These are phyloP conservation scores for Drosophila virilis DNA, from an alignment of 1,140 invertebrate genomes.

Conservation along the genomic window DNA sequence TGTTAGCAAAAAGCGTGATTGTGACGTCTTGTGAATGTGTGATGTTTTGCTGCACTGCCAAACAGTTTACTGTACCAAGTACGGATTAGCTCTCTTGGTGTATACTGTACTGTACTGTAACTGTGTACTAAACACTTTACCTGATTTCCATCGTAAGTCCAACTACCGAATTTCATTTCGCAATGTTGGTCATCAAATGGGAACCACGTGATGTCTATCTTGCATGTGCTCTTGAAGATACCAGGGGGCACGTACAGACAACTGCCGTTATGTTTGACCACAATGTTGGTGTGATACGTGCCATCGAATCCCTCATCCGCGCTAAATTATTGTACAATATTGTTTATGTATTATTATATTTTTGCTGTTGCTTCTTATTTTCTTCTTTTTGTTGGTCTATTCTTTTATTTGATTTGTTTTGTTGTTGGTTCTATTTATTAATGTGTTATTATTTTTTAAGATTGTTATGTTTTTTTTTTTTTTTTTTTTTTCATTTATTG, in stretches of 20 bases:
- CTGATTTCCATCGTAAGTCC: slow-evolving; percentile 97
- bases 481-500: slow-evolving; percentile 12
- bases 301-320: slow-evolving; percentile 99
- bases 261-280: slow-evolving; percentile 97
- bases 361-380: slow-evolving; percentile 25
- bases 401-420: slow-evolving; percentile 14
- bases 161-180: slow-evolving; percentile 98
- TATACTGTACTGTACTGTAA: slow-evolving; percentile 24
- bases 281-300: slow-evolving; percentile 98
- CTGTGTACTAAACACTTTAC: slow-evolving; percentile 86
- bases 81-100: slow-evolving; percentile 41
- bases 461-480: slow-evolving; percentile 13
- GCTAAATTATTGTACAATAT: slow-evolving; percentile 87
- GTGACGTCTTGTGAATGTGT: slow-evolving; percentile 31
- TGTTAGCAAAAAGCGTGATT: slow-evolving; percentile 41
- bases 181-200: slow-evolving; percentile 99
- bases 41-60: slow-evolving; percentile 39
- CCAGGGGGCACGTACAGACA: slow-evolving; percentile 98
- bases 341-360: slow-evolving; percentile 72
- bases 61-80: slow-evolving; percentile 28
- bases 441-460: neutral
- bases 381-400: slow-evolving; percentile 26
- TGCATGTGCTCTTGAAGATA: slow-evolving; percentile 99
- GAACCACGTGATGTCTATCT: slow-evolving; percentile 99
- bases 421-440: slow-evolving; percentile 12